Base-by-base conservation (phyloP, 2,888 invertebrate species). In the Platypus cylindrus region DNA sequence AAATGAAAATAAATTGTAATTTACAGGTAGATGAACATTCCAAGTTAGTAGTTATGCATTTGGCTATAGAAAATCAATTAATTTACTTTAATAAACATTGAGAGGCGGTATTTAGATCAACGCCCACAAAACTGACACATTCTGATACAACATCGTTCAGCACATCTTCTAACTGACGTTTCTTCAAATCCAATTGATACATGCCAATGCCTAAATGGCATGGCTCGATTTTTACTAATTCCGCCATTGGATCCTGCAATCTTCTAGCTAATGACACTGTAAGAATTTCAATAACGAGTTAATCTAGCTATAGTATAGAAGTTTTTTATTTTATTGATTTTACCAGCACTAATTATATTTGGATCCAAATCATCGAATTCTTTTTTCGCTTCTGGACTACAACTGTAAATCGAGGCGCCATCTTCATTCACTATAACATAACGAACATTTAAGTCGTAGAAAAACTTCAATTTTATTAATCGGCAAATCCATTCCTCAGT, bases 161-260 rank as follows among this genome's bases (percentile, higher is more conserved):
- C 0, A 82, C 75, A 3, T 73, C 65, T 8, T 71, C 73, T 2
- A 94, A 59, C 55, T 75, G 72, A 50, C 80, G 83, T 44, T 83
- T 77, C 5, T 83, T 76, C 15, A 93, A 68, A 54, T 94, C 93
- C 53, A 91, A 90, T 61, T 94, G 84, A 56, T 94, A 94, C 78
- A 91, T 81, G n/a, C 94, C 94, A 3, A 94, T 82, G 1, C 93
- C 93, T 41, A 94, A 67, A 63, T 90, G 85, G 50, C 84, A 80
- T 1, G 93, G 91, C 41, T 93, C 91, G 8, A 94, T 79, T 67
- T 94, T 94, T 0, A 94, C 87, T 39, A 87, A 70, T 60, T 94
- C 94, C 25, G 83, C 80, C 38, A 94, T 63, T 0, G 94, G 94
- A 63, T 94, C 91, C 55, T 90, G 78, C 1, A 93, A 67, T 51